These are phyloP conservation scores for Crypturellus undulatus DNA, from an alignment of 2,113 vertebrate species.

Conservation along the genomic window DNA sequence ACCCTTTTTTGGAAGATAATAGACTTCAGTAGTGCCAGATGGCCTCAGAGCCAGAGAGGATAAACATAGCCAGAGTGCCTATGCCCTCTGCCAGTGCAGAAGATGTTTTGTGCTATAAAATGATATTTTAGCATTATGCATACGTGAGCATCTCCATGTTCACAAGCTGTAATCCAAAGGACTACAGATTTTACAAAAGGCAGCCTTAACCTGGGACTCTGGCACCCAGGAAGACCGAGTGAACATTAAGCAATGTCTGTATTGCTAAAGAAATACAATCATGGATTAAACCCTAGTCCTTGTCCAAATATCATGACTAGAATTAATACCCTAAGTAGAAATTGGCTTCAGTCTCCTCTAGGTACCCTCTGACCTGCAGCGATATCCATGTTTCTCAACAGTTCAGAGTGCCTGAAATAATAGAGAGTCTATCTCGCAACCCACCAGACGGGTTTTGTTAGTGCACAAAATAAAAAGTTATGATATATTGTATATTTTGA, in stretches of 20 bases:
- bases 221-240: neutral
- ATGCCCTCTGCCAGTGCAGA: neutral
- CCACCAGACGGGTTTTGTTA: neutral
- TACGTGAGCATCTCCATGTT: neutral
- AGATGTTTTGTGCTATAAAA: neutral
- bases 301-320: neutral
- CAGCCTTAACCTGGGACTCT: neutral
- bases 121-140: neutral
- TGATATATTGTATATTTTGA: neutral
- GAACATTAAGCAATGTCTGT: neutral
- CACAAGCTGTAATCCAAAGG: slow-evolving; percentile 1
- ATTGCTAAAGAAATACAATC: neutral
- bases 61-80: slow-evolving; percentile 20
- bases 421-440: neutral
- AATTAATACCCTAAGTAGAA: neutral
- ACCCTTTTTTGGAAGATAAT: slow-evolving; percentile 66
- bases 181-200: neutral
- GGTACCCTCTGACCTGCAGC: neutral
- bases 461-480: slow-evolving; percentile 33
- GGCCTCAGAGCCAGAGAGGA: slow-evolving; percentile 14
- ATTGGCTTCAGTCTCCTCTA: neutral
- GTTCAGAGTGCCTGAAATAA: slow-evolving; percentile 5
- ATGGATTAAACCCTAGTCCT: neutral
- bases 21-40: slow-evolving; percentile 44
- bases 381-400: neutral